Evolutionary conservation across 2,797 vertebrate species (phyloP), one percentile per base, ranked within the genome.

Genomic region (Chelon auratus): DNA sequence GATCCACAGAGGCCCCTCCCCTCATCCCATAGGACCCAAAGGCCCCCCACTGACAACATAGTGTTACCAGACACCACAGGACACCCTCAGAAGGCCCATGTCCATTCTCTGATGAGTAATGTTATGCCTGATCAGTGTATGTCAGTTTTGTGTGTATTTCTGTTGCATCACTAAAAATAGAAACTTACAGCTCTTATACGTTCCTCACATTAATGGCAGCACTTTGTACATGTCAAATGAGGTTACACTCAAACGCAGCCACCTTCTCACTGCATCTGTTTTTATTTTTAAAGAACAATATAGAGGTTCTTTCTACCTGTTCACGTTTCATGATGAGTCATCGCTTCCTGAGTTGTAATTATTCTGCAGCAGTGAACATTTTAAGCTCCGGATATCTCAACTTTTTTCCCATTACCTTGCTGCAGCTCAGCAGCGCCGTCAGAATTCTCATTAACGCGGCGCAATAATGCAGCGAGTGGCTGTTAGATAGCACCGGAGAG

Each of bases 381-480:
- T 2, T 0, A 60, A 75, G 9, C 40, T 0, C 1, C 5, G 1
- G 43, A 73, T 73, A 57, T 68, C 22, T 61, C 42, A 45, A 22
- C 39, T 65, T 68, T 61, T 55, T 51, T 7, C 30, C 30, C 4
- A 42, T 51, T 51, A 65, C 56, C 43, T 74, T 36, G 39, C 68
- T 57, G 66, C 62, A 37, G 58, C 62, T 75, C 51, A 24, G 66
- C 65, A 39, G 51, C 1, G 5, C 69, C 71, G 63, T 78, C 64
- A 85, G 33, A 82, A 69, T 77, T 81, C 55, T 84, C 64, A 83
- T 88, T 89, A 82, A 68, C 6, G 4, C 40, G 1, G n/a, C 37
- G 59, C 67, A 86, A 72, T 84, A 82, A 86, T 69, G 56, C 74
- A 72, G 71, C 9, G 5, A 72, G 71, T 39, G 62, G 42, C 67